A percentile compares a stretch with the other conserved stretches of the same genome.
phyloP scores from a whole-genome alignment of 2,888 invertebrate species.

The Rhorus exstirpatorius region DNA sequence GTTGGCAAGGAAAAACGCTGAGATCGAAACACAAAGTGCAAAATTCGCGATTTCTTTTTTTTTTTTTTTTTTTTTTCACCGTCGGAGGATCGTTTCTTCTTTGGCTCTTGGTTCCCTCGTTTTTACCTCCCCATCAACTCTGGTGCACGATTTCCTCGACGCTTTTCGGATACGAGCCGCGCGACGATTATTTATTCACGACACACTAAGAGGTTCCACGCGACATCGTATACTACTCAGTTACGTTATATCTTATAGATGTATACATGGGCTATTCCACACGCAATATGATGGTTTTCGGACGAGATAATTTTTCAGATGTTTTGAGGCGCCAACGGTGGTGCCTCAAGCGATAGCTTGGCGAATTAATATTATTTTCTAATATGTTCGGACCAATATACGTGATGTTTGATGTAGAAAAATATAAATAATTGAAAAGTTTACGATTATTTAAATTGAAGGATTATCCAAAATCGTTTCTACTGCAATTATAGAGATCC shows the following conservation, averaged over 20 bases:
- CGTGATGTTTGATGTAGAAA: too few relatives aligned
- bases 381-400: too few relatives aligned
- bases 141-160: constrained; percentile 34
- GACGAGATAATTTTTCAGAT: too few relatives aligned
- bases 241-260: constrained; percentile 23
- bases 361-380: too few relatives aligned
- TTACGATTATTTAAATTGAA: too few relatives aligned
- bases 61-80: constrained; percentile 4
- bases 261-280: constrained; percentile 22
- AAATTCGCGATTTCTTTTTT: too few relatives aligned
- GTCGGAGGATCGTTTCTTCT: constrained; percentile 3
- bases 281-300: not conserved
- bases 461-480: too few relatives aligned
- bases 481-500: too few relatives aligned
- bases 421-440: too few relatives aligned
- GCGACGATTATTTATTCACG: constrained; percentile 63
- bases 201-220: constrained; percentile 64
- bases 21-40: constrained; percentile 4
- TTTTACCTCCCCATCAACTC: constrained; percentile 32
- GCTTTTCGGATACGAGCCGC: constrained; percentile 58
- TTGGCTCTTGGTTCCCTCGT: constrained; percentile 3
- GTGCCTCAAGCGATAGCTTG: too few relatives aligned
- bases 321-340: too few relatives aligned
- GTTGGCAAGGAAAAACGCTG: not conserved
- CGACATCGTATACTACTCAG: constrained; percentile 65